These are phyloP conservation scores for Sweltsa coloradensis DNA, from an alignment of 1,140 invertebrate species.

Conservation along the genomic window DNA sequence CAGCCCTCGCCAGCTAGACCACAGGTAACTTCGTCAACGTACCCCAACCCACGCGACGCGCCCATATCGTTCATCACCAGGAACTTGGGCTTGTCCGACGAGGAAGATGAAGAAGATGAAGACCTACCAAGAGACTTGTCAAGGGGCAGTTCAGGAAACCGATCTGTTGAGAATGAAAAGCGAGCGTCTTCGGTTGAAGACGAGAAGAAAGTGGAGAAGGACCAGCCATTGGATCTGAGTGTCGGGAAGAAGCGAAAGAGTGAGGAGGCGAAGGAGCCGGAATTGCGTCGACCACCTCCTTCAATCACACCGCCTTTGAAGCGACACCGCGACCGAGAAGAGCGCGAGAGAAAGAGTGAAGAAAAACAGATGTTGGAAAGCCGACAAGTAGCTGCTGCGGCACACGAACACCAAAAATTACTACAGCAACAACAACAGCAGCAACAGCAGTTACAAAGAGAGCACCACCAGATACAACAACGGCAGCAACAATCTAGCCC, in stretches of 20 bases:
- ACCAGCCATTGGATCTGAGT: conserved; percentile 64
- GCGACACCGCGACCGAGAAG: no score
- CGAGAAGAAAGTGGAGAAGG: conserved; percentile 23
- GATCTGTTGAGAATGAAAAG: conserved; percentile 9
- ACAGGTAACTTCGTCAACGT: neutral
- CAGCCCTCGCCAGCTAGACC: conserved; percentile 49
- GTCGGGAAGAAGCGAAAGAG: conserved; percentile 35
- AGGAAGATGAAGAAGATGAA: conserved; percentile 14
- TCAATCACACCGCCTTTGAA: neutral
- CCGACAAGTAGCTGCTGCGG: no score
- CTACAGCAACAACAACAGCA: no score
- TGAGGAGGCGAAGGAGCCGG: neutral
- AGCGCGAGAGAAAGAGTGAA: no score
- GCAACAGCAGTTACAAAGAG: no score
- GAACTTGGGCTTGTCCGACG: conserved; percentile 4
- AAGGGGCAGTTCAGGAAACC: neutral
- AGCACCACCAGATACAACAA: no score
- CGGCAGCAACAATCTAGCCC: no score
- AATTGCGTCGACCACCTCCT: no score
- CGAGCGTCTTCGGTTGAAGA: conserved; percentile 19
- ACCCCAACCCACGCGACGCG: conserved; percentile 3
- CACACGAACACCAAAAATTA: no score
- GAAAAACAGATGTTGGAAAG: no score
- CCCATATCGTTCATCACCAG: neutral
- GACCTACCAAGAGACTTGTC: conserved; percentile 10